Conservation (phyloP, 2,113 vertebrate species). For the Ahaetulla prasina region DNA sequence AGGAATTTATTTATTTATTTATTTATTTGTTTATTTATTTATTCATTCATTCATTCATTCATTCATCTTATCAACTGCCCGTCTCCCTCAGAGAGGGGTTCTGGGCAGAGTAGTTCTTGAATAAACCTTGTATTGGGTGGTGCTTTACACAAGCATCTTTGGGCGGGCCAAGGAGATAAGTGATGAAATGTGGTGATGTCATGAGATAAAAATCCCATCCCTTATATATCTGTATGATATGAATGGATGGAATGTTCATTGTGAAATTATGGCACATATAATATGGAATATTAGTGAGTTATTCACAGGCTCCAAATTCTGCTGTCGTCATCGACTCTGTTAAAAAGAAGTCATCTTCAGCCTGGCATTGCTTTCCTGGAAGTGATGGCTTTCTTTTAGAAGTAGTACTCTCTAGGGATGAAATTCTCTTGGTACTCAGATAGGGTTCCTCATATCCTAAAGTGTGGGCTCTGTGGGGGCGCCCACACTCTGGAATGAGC, state of each 20-base stretch:
- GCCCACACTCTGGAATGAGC: too few relatives aligned
- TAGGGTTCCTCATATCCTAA: background rate
- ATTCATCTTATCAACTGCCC: background rate
- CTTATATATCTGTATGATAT: background rate
- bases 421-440: background rate
- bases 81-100: background rate
- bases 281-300: background rate
- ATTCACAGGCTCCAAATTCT: background rate
- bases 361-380: background rate
- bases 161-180: background rate
- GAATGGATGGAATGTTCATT: background rate
- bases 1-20: background rate
- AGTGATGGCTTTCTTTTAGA: background rate
- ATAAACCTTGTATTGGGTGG: background rate
- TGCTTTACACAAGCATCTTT: background rate
- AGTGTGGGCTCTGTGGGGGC: too few relatives aligned
- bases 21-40: too few relatives aligned
- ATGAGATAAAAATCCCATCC: background rate
- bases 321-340: background rate
- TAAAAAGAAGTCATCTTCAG: background rate
- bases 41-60: too few relatives aligned
- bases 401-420: background rate
- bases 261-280: background rate
- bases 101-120: background rate
- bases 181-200: background rate